Conservation (phyloP, 92 coral and sea anemone genomes). For the Plumapathes pennacea region DNA sequence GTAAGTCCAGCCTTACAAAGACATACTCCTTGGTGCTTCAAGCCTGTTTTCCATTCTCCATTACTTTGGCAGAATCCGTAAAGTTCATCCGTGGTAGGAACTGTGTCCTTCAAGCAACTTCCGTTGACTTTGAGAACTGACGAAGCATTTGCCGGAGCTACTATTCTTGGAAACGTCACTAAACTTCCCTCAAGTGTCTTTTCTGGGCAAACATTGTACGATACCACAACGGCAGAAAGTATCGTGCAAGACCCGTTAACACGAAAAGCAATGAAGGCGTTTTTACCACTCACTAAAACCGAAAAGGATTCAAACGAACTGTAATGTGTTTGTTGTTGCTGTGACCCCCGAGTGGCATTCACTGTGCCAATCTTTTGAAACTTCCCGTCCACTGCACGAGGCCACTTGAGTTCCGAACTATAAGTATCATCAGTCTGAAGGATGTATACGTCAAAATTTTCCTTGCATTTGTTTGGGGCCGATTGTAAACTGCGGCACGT, state of each 20-base stretch:
- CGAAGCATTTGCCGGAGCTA: conserved; percentile 61
- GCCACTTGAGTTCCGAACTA: too few relatives aligned
- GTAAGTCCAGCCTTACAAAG: conserved; percentile 64
- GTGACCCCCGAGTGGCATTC: too few relatives aligned
- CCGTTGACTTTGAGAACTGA: conserved; percentile 42
- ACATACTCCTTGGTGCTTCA: conserved; percentile 26
- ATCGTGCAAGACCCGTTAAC: conserved; percentile 60
- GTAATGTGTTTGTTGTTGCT: too few relatives aligned
- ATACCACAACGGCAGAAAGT: conserved; percentile 27
- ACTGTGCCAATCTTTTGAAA: conserved; percentile 8
- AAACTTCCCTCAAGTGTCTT: conserved; percentile 49
- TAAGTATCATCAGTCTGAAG: conserved; percentile 23
- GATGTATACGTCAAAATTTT: conserved; percentile 42
- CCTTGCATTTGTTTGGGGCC: conserved; percentile 2
- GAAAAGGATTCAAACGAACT: conserved; percentile 22
- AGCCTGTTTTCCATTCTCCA: conserved; percentile 55
- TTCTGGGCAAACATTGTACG: conserved; percentile 52
- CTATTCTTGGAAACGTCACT: conserved; percentile 38
- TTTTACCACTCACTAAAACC: conserved; percentile 25
- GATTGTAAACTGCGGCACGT: conserved; percentile 5
- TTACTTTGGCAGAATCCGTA: conserved; percentile 54
- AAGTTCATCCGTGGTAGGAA: conserved; percentile 32
- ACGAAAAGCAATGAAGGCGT: conserved; percentile 57
- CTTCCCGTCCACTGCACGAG: too few relatives aligned
- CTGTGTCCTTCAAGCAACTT: conserved; percentile 40